Base-by-base conservation (phyloP, 2,113 vertebrate species). In the Ammodytes marinus region DNA sequence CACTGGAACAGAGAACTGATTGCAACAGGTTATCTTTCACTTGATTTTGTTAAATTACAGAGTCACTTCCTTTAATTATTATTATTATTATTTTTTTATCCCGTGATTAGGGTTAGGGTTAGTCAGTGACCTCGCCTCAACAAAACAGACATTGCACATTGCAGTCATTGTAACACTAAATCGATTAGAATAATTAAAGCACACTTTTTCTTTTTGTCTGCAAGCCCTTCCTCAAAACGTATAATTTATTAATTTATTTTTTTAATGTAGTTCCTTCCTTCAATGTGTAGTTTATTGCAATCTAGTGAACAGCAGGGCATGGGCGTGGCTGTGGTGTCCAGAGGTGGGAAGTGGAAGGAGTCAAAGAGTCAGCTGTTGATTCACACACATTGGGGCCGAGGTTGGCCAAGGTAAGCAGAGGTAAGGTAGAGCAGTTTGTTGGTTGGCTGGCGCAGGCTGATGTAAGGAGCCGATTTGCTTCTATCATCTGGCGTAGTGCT, bases 401-500 rank as follows among this genome's bases (percentile, higher is more conserved):
- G 74, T 86, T 65, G 77, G 89, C 85, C 89, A 74, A 71, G 80
- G 64, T 68, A 83, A 88, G 89, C 85, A 65, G 88, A 89, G 89
- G 90, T 88, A 82, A 90, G 76, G 87, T 87, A 73, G 88, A 91
- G 91, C 80, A 71, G 91, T 88, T 90, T 85, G 82, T 90, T 85
- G 82, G 88, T 85, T 83, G 88, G 76, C 86, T 88, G 88, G 61
- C 74, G 83, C 79, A 79, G 84, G 73, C 63, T 43, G 71, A 60
- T 10, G 79, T 40, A 53, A 61, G 52, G 12, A 79, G 76, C 87
- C 45, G 0, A 85, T 27, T 27, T 90, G 67, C 79, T 37, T 89
- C 91, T 95, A 97, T 99, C 97, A 99, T 98, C 97, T 99, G 50
- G 97, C 97, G 0, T 97, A 98, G 84, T 94, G 94, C 91, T 96